Base-by-base conservation (phyloP, 2,888 invertebrate species). In the Lordiphosa andalusiaca region DNA sequence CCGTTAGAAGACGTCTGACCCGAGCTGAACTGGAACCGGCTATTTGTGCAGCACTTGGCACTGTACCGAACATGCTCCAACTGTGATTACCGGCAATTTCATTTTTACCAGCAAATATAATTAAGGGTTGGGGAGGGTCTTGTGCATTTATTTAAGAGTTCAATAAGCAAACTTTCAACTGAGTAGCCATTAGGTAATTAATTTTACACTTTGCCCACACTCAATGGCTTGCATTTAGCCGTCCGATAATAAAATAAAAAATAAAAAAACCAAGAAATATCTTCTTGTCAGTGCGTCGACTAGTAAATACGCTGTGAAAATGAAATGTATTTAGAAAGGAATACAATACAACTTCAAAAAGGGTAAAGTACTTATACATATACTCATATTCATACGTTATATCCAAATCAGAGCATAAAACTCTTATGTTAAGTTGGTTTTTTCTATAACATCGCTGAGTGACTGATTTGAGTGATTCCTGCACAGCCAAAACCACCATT, bases 191-290 rank as follows among this genome's bases (percentile, higher is more conserved):
- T 84, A 77, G 82, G 63, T 77, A 77, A 77, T 77, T 77, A 77
- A 84, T 71, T 77, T 84, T 77, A 82, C 84, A 81, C 84, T 84
- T 84, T 76, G 54, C 58, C 55, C 69, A 65, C 69, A 65, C 76
- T 84, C 76, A 77, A 84, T 77, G 83, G 72, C 76, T 83, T 63
- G 71, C 69, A 71, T 68, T 75, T 74, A 61, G 68, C 84, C 81
- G 73, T 70, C 70, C 59, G 73, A 77, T 66, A 44, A 72, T 46
- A 55, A 23, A 41, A 16, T 23, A 21, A 44, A 55, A 23, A 41
- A 16, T 23, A 21, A 44, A 48, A 50, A 37, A 53, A 49, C 70
- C 19, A 9, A 12, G 19, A 33, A 51, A 51, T 37, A 40, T 21
- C n/a, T n/a, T n/a, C n/a, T n/a, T n/a, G n/a, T 6, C 23, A 1